Evolutionary conservation across 92 coral and sea anemone species (phyloP), one percentile per base, ranked within the genome.

Genomic region (Galaxea fascicularis): DNA sequence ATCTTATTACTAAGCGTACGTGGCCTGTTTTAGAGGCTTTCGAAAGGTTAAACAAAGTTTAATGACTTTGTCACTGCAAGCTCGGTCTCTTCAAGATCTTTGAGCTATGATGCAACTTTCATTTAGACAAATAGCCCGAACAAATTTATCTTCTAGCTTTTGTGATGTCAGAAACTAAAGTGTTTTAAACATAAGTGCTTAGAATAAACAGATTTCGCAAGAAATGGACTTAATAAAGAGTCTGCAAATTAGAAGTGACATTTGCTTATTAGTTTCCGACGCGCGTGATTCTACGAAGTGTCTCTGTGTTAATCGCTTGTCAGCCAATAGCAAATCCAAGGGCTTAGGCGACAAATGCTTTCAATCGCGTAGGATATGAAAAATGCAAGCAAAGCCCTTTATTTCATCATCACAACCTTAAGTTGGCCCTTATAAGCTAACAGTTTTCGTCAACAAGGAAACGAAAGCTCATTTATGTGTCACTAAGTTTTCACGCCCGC

Each of bases 171-270:
- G 18, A 78, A 63, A 65, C 26, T 51, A 70, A 82, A 47, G 56
- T 22, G 30, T 11, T 21, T 44, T 58, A 57, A 82, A 82, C 78
- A 81, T 41, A 31, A 27, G 78, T 45, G 10, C 20, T 27, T 5
- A 82, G 59, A 71, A 71, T 62, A 71, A 82, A 82, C 71, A 82
- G 14, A 71, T 82, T 82, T 82, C 71, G 70, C 66, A 70, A 70
- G 76, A 70, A n/a, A 71, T 70, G 29, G 70, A 46, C 77, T 82
- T 82, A 82, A 82, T 82, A 56, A 82, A 70, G 52, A 44, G 18
- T 54, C 35, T 45, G 59, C 69, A 71, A 82, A 82, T 82, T 70
- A 71, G 24, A 58, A 82, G 44, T 31, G 86, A 82, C 86, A 71
- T 82, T 58, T 82, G 77, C 71, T 71, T 20, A 65, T 47, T 68